phyloP scores from a whole-genome alignment of 2,888 invertebrate genomes.

The Parascotia fuliginaria region DNA sequence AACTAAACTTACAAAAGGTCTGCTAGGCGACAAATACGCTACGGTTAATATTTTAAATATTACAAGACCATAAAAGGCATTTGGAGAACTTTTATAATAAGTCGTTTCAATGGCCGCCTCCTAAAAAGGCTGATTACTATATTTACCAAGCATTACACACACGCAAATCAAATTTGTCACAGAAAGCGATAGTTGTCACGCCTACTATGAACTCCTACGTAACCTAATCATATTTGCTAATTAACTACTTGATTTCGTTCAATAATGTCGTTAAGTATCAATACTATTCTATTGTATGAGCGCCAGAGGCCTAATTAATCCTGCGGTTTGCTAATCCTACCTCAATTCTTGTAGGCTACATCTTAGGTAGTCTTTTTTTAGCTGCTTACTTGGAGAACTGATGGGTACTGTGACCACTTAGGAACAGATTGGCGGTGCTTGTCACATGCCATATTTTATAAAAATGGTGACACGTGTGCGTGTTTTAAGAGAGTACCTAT shows the following conservation, averaged over 20 bases:
- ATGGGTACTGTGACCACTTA: no score
- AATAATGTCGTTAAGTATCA: no score
- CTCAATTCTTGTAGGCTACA: no score
- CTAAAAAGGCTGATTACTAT: conserved; percentile 2
- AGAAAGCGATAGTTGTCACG: conserved; percentile 40
- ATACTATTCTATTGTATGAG: no score
- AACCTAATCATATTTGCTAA: conserved; percentile 25
- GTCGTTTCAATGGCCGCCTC: not conserved
- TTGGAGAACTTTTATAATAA: not conserved
- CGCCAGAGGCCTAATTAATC: no score
- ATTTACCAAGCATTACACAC: conserved; percentile 4
- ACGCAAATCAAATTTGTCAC: conserved; percentile 17
- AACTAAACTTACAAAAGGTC: not conserved
- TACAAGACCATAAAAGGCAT: not conserved
- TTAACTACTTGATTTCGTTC: conserved; percentile 17
- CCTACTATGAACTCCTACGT: conserved; percentile 32
- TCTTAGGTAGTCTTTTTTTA: no score
- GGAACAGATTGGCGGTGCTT: no score
- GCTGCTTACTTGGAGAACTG: no score
- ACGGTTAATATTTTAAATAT: not conserved
- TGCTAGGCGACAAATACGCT: not conserved
- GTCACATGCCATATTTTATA: no score
- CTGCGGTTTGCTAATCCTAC: no score
- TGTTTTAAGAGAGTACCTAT: no score
- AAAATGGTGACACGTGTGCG: no score